These are phyloP conservation scores for Xylocopa sonorina DNA, from an alignment of 1,140 invertebrate species.

Conservation along the genomic window DNA sequence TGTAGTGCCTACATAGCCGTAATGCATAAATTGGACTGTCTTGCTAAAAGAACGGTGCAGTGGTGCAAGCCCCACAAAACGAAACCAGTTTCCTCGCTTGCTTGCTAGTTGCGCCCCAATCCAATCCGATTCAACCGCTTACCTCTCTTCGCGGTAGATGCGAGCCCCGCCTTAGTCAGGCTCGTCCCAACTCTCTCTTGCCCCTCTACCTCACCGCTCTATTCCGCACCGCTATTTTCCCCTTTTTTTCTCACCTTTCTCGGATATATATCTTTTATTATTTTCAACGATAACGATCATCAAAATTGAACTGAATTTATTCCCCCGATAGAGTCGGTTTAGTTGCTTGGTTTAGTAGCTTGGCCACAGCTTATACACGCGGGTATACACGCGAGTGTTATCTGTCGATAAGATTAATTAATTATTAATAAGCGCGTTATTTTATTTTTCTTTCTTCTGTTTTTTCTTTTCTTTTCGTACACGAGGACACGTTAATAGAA, in stretches of 20 bases:
- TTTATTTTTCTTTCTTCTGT: too few species aligned
- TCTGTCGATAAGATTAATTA: too few species aligned
- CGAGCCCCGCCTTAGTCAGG: conserved; percentile 79
- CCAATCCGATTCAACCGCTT: conserved; percentile 80
- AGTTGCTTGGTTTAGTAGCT: too few species aligned
- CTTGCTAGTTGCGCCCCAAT: conserved; percentile 76
- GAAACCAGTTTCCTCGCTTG: conserved; percentile 80
- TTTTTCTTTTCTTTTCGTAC: too few species aligned
- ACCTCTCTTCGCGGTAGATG: conserved; percentile 76
- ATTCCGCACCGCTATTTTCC: background rate
- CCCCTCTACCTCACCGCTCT: background rate
- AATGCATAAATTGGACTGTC: conserved; percentile 83
- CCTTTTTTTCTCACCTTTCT: background rate
- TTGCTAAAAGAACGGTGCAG: conserved; percentile 80
- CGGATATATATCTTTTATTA: too few species aligned
- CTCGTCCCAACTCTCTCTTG: conserved; percentile 53
- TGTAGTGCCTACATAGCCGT: conserved; percentile 83
- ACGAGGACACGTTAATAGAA: too few species aligned
- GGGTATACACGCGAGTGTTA: too few species aligned
- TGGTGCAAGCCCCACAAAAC: conserved; percentile 81
- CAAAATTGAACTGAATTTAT: too few species aligned
- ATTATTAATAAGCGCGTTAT: too few species aligned
- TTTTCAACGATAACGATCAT: too few species aligned
- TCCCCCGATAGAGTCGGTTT: too few species aligned
- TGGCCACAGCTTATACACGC: too few species aligned